These are phyloP conservation scores for Loriculus beryllinus DNA, from an alignment of 2,797 vertebrate species.

Conservation along the genomic window DNA sequence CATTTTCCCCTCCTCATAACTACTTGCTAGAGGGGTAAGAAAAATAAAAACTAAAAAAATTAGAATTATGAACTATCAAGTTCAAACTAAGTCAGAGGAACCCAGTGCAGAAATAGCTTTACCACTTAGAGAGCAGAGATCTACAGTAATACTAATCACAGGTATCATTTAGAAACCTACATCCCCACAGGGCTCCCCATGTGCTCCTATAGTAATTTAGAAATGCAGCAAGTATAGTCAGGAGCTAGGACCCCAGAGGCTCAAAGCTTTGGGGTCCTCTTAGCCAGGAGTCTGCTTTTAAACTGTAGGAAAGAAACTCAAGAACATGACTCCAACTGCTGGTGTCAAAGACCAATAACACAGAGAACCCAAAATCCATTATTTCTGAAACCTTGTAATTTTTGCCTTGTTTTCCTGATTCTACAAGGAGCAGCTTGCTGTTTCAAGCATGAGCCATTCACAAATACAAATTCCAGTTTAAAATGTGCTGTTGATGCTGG, in stretches of 20 bases:
- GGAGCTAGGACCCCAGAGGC: neutral
- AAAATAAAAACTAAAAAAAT: neutral
- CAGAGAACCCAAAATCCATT: neutral
- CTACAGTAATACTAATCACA: neutral
- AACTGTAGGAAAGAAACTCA: neutral
- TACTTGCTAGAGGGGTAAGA: neutral
- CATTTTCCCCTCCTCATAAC: neutral
- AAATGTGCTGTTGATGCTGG: neutral
- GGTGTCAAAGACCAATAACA: neutral
- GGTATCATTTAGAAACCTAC: neutral
- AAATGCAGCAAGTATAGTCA: neutral
- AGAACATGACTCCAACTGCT: neutral
- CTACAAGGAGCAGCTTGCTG: accelerated
- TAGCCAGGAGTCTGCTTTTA: neutral
- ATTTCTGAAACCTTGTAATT: neutral
- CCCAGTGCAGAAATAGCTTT: neutral
- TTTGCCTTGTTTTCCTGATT: neutral
- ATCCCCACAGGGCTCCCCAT: neutral
- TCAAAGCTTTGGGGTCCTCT: neutral
- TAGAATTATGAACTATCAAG: neutral
- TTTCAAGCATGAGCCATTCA: neutral
- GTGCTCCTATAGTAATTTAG: neutral
- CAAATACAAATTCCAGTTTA: neutral
- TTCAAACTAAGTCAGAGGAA: neutral
- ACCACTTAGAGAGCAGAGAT: accelerated